Evolutionary conservation across 2,797 vertebrate genomes (phyloP).

Genomic region (Ispidina lecontei): DNA sequence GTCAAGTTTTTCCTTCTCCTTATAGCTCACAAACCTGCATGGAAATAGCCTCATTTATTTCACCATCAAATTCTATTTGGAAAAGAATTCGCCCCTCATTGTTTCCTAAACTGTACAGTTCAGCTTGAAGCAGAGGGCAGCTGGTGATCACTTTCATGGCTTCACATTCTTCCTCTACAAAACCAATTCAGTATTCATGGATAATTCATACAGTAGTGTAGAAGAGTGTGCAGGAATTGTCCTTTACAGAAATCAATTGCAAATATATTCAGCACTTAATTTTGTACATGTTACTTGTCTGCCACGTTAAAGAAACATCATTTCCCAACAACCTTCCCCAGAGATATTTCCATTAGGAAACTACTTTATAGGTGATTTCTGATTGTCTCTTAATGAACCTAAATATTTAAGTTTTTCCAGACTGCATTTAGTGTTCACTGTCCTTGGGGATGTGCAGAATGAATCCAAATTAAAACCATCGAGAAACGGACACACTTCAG

Average conservation of each 20-base stretch:
- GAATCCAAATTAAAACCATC: background rate
- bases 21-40: background rate
- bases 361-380: background rate
- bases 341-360: background rate
- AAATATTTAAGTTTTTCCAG: background rate
- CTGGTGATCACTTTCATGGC: background rate
- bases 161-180: background rate
- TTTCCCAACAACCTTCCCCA: background rate
- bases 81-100: background rate
- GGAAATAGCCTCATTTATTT: background rate
- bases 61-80: background rate
- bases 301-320: background rate
- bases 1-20: background rate
- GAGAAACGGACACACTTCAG: background rate
- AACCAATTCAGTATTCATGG: background rate
- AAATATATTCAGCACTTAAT: background rate
- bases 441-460: background rate
- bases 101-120: background rate
- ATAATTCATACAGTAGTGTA: background rate
- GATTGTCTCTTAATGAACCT: background rate
- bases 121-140: background rate
- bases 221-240: background rate
- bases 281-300: background rate
- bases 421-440: background rate
- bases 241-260: background rate